A percentile compares a stretch with the other conserved stretches of the same genome.
Conservation (phyloP, 1,140 invertebrate species). For the Drosophila melanica region DNA sequence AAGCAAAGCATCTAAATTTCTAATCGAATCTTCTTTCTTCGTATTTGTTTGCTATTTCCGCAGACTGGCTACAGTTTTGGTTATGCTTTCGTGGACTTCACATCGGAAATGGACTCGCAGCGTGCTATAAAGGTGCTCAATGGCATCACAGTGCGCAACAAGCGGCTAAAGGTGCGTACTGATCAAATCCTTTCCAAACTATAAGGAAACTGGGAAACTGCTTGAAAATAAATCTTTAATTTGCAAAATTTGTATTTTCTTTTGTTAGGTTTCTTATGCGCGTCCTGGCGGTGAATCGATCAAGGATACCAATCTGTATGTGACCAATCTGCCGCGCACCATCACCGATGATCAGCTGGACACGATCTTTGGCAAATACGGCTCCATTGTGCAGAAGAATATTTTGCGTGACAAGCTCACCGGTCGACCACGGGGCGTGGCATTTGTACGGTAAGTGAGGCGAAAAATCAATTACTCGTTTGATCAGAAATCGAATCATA, state of each 20-base stretch:
- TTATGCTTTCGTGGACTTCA: slow-evolving; percentile 98
- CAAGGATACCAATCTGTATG: slow-evolving; percentile 97
- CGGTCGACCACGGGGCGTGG: slow-evolving; percentile 93
- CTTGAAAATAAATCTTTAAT: background rate
- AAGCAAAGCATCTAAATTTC: background rate
- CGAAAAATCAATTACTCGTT: background rate
- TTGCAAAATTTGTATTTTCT: background rate
- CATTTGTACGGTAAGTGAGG: slow-evolving; percentile 92
- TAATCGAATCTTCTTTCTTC: background rate
- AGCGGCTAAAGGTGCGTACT: slow-evolving; percentile 88
- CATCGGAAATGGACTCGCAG: slow-evolving; percentile 92
- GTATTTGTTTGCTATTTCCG: slow-evolving; percentile 49
- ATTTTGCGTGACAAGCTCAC: slow-evolving; percentile 94
- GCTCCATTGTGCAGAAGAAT: slow-evolving; percentile 95
- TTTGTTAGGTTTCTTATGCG: slow-evolving; percentile 93
- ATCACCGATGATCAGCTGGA: slow-evolving; percentile 92
- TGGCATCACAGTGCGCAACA: slow-evolving; percentile 94
- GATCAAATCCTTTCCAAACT: background rate
- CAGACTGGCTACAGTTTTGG: slow-evolving; percentile 97
- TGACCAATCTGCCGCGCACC: slow-evolving; percentile 95
- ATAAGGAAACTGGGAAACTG: too few species aligned
- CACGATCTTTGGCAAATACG: slow-evolving; percentile 93
- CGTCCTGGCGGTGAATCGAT: slow-evolving; percentile 95
- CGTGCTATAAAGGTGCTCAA: slow-evolving; percentile 94
- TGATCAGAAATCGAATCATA: too few species aligned